Conservation (phyloP, 1,140 invertebrate genomes). For the Zaprionus africanus region DNA sequence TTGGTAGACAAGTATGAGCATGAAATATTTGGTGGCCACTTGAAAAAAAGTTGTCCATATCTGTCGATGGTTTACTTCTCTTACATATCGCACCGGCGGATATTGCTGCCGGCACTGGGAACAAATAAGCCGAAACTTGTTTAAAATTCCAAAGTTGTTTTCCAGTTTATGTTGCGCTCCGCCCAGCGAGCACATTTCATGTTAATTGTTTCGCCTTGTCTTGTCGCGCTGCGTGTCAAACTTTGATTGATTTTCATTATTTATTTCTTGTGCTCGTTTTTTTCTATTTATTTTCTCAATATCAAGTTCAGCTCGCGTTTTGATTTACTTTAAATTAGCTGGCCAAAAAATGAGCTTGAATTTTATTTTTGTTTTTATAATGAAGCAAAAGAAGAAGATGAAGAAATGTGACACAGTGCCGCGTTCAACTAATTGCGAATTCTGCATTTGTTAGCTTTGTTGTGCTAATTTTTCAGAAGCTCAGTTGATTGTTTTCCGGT, state of each 20-base stretch:
- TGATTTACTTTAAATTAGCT: constrained; percentile 39
- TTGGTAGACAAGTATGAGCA: constrained; percentile 13
- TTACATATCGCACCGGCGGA: constrained; percentile 31
- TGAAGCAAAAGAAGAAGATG: constrained; percentile 30
- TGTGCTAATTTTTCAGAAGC: constrained; percentile 57
- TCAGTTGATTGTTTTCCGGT: constrained; percentile 29
- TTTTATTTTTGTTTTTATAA: constrained; percentile 3
- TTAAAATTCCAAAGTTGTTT: constrained; percentile 54
- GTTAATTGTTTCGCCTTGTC: constrained; percentile 46
- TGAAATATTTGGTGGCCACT: constrained; percentile 24
- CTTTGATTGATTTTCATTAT: constrained; percentile 42
- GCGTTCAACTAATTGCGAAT: constrained; percentile 42
- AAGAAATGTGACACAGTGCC: constrained; percentile 30
- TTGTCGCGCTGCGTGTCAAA: constrained; percentile 29
- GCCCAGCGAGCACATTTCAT: constrained; percentile 40
- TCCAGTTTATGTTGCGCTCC: constrained; percentile 31
- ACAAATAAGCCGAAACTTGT: constrained; percentile 43
- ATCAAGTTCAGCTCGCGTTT: constrained; percentile 41
- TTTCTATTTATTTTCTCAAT: constrained; percentile 35
- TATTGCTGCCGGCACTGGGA: constrained; percentile 14
- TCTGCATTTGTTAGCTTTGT: constrained; percentile 61
- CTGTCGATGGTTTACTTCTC: constrained; percentile 54
- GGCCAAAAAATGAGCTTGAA: constrained; percentile 17
- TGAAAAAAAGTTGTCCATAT: constrained; percentile 27
- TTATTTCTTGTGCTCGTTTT: constrained; percentile 1